Evolutionary conservation across 2,888 invertebrate genomes (phyloP), one percentile per base, ranked within the genome.

Genomic region (Scaptomyza parva): DNA sequence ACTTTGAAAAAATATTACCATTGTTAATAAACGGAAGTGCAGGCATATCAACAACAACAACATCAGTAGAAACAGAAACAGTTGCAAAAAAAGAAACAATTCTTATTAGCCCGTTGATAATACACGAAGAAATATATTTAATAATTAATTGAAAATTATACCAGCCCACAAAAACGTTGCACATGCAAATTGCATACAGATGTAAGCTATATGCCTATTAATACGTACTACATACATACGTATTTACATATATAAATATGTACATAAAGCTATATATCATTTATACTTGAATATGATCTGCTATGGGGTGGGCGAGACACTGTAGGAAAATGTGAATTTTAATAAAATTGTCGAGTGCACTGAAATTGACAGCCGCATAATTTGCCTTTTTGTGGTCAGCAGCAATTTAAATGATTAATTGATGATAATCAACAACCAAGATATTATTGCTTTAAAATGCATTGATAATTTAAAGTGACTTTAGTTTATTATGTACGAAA

Each of bases 101-200:
- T 57, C 74, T 74, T 78, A 72, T 75, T 82, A 82, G 82, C 68
- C 78, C 78, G 69, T 64, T 67, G 78, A 75, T 78, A 78, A 81
- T 75, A 78, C 78, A 76, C 44, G 79, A 65, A 76, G 70, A 55
- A 3, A 33, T 33, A 73, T 65, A 75, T 75, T 83, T 72, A 80
- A 83, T 81, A 72, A 80, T 83, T 80, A 74, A 83, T 80, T 81
- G 71, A 70, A 78, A 79, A 83, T 83, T 77, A 80, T 83, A 61
- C 54, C 61, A 17, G 40, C 28, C 11, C 20, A 33, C 37, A 54
- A 54, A 58, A 62, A 55, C 40, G 45, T 50, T 48, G 54, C 47
- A 44, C 50, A 64, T 63, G 45, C 41, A 59, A 59, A 70, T 48
- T 64, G 54, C 61, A 59, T 37, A 54, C 41, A 76, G n/a, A 53